Conservation (phyloP, 2,797 vertebrate species). For the Limnodromus scolopaceus region DNA sequence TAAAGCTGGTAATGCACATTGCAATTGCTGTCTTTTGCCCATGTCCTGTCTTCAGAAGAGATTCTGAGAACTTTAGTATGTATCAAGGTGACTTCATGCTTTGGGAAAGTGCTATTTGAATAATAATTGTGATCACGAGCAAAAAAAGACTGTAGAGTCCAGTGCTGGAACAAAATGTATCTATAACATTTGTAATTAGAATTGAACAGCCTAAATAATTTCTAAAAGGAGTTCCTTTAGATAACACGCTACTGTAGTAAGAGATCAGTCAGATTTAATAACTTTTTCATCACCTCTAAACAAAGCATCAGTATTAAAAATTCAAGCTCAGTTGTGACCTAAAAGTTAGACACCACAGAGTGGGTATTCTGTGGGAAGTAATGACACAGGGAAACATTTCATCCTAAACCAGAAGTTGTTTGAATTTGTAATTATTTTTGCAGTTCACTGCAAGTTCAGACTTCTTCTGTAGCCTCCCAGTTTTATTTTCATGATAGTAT, state of each 20-base stretch:
- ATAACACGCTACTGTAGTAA: not conserved
- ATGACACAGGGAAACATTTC: not conserved
- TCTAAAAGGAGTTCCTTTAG: not conserved
- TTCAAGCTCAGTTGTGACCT: not conserved
- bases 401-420: not conserved
- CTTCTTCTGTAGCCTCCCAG: not conserved
- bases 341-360: not conserved
- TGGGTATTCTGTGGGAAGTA: not conserved
- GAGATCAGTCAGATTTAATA: not conserved
- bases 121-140: not conserved
- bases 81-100: not conserved
- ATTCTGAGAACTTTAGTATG: not conserved
- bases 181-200: not conserved
- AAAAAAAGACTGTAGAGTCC: not conserved
- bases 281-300: not conserved
- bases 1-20: not conserved
- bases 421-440: constrained; percentile 13
- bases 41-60: not conserved
- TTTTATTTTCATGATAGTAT: not conserved
- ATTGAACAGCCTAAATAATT: not conserved
- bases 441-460: not conserved
- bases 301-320: constrained; percentile 1
- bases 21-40: not conserved
- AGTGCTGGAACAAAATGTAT: not conserved
- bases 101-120: not conserved